A percentile compares a stretch with the other conserved stretches of the same genome.
Conservation (phyloP, 1,140 invertebrate genomes). For the Lithobius niger region DNA sequence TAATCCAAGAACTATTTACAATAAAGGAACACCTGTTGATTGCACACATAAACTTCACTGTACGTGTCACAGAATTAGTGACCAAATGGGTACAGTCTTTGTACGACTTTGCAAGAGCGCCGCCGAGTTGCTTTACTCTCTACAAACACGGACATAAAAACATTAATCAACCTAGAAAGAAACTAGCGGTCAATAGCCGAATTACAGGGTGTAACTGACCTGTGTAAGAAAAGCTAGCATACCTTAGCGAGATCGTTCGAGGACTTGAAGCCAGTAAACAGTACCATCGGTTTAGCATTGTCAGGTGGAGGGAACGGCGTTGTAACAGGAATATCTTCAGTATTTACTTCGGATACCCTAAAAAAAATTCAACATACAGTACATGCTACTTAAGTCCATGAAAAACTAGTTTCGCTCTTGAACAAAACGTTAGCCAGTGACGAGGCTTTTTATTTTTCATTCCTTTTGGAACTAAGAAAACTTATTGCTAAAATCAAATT, state of each 20-base stretch:
- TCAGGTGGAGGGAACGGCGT: conserved; percentile 15
- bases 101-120: conserved; percentile 44
- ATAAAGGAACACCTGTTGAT: conserved; percentile 61
- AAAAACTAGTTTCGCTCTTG: no score
- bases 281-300: conserved; percentile 13
- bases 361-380: no score
- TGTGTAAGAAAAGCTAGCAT: no score
- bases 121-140: conserved; percentile 59
- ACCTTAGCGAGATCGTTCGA: conserved; percentile 14
- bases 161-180: no score
- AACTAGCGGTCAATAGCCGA: no score
- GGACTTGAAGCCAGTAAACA: conserved; percentile 15
- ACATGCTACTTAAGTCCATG: no score
- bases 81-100: conserved; percentile 78
- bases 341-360: conserved; percentile 12
- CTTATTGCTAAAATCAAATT: no score
- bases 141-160: conserved; percentile 30
- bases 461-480: no score
- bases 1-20: conserved; percentile 65
- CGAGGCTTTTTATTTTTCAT: no score
- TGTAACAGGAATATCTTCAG: conserved; percentile 15
- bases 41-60: conserved; percentile 71
- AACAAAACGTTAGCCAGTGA: no score
- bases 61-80: conserved; percentile 55
- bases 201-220: no score